Conservation (phyloP, 2,113 vertebrate genomes). For the Cacatua alba region DNA sequence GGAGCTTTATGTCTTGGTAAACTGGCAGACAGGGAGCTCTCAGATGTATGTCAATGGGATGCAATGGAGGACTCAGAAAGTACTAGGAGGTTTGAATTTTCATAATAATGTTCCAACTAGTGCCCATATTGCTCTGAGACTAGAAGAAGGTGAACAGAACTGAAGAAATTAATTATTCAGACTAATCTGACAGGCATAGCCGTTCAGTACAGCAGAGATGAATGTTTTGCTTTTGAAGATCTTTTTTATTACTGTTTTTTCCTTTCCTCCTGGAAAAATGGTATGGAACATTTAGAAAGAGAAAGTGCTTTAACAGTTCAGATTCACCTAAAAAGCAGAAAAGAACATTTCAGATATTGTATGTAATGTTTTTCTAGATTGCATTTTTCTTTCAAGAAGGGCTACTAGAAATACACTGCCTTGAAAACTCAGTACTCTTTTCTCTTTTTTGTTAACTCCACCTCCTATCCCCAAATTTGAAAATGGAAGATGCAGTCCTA, state of each 20-base stretch:
- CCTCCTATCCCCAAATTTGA: neutral
- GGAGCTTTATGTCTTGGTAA: neutral
- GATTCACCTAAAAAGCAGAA: neutral
- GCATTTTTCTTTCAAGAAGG: neutral
- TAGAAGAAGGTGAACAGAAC: neutral
- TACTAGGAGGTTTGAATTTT: neutral
- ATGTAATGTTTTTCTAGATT: neutral
- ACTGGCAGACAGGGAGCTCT: neutral
- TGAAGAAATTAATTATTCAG: neutral
- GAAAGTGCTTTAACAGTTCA: neutral
- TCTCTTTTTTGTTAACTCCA: neutral
- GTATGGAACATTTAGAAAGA: neutral
- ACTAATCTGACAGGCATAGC: neutral
- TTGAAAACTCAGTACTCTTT: neutral
- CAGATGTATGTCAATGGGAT: rapidly evolving
- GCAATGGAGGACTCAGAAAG: neutral
- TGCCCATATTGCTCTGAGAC: neutral
- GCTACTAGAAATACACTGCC: neutral
- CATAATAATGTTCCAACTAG: neutral
- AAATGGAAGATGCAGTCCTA: neutral
- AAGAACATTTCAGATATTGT: neutral
- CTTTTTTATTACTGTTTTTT: neutral
- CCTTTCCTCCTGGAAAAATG: neutral
- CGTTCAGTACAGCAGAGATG: neutral
- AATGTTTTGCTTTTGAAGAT: neutral